These are phyloP conservation scores for Pipa parva DNA, from an alignment of 2,113 vertebrate species.

Conservation along the genomic window DNA sequence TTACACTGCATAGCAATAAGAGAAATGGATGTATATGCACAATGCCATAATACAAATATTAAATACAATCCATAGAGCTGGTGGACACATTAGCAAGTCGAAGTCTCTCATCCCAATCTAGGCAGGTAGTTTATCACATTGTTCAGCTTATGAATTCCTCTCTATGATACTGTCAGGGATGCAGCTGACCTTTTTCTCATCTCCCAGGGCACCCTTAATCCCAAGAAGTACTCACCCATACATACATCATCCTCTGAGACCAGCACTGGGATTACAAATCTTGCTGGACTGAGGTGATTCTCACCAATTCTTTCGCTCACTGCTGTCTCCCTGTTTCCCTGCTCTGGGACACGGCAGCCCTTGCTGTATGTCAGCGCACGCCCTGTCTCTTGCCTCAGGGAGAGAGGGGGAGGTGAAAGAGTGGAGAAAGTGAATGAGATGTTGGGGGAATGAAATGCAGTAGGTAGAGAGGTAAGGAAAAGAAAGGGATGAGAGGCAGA, in stretches of 20 bases:
- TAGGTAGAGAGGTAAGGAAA: background rate
- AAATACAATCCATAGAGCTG: too few relatives aligned
- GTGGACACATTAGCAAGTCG: too few relatives aligned
- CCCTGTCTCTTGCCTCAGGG: slow-evolving; percentile 9
- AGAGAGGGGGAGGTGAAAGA: background rate
- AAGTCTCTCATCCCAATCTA: background rate
- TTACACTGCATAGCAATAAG: too few relatives aligned
- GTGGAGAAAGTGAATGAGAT: background rate
- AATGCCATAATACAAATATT: too few relatives aligned
- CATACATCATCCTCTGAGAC: slow-evolving; percentile 9
- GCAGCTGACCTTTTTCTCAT: background rate
- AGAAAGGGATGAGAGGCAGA: background rate
- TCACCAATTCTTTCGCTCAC: background rate
- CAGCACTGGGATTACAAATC: background rate
- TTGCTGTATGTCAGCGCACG: slow-evolving; percentile 9
- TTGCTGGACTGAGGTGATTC: background rate
- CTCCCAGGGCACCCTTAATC: background rate
- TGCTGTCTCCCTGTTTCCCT: slow-evolving; percentile 2
- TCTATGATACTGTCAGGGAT: background rate
- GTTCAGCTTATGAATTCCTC: background rate
- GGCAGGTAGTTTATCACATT: background rate
- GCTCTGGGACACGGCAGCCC: slow-evolving; percentile 12
- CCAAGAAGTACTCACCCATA: slow-evolving; percentile 3
- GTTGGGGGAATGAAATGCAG: too few relatives aligned
- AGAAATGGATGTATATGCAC: too few relatives aligned